These are phyloP conservation scores for Drosophila takahashii DNA, from an alignment of 1,140 invertebrate genomes.

Conservation along the genomic window DNA sequence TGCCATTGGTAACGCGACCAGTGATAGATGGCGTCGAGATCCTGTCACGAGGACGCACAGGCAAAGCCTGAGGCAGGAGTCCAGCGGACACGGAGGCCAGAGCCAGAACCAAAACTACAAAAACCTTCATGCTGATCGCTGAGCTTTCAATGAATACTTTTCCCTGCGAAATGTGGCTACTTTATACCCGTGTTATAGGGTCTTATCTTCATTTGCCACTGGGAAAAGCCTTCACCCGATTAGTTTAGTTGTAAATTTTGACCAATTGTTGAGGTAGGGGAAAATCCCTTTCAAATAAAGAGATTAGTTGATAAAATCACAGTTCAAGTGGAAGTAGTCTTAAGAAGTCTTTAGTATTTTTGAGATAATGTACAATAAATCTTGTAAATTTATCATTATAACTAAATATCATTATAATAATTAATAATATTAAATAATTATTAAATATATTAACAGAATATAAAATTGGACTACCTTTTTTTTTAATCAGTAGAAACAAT, in stretches of 20 bases:
- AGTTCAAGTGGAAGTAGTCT: background rate
- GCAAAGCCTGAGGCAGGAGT: conserved; percentile 34
- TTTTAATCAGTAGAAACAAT: too few relatives aligned
- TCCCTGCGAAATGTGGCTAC: conserved; percentile 9
- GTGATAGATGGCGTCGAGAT: conserved; percentile 30
- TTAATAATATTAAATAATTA: too few relatives aligned
- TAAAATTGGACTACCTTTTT: too few relatives aligned
- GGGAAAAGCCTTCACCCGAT: background rate
- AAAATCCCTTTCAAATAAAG: conserved; percentile 16
- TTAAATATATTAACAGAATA: too few relatives aligned
- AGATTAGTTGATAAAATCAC: background rate
- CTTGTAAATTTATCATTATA: too few relatives aligned
- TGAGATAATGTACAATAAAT: too few relatives aligned
- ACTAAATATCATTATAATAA: too few relatives aligned
- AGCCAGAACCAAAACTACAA: conserved; percentile 62
- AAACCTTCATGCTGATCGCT: conserved; percentile 64
- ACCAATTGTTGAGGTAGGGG: background rate
- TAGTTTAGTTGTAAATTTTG: conserved; percentile 1
- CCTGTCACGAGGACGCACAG: conserved; percentile 54
- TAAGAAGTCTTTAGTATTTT: too few relatives aligned
- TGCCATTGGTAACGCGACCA: conserved; percentile 77
- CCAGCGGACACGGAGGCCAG: conserved; percentile 67
- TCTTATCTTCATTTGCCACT: background rate
- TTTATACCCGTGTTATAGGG: conserved; percentile 9
- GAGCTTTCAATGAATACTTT: conserved; percentile 39